Evolutionary conservation across 2,113 vertebrate genomes (phyloP).

Genomic region (Pionites leucogaster): DNA sequence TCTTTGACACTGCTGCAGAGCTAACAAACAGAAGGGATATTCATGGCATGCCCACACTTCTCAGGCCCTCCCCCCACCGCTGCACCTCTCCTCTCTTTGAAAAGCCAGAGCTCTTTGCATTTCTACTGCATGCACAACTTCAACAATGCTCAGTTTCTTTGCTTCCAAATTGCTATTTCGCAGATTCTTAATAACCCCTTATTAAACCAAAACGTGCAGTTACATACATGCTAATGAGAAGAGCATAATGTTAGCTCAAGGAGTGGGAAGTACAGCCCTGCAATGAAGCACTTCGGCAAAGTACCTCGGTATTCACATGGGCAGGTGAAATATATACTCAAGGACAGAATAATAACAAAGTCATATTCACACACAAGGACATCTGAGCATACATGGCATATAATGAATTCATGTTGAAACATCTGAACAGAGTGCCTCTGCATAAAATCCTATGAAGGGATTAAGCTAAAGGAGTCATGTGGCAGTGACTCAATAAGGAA

Average conservation of each 20-base stretch:
- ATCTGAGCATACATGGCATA: not conserved
- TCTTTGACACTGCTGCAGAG: not conserved
- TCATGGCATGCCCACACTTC: not conserved
- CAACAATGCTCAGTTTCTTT: slow-evolving; percentile 15
- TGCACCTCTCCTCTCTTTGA: not conserved
- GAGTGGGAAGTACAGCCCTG: not conserved
- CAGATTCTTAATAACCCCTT: slow-evolving; percentile 6
- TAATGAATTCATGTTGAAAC: slow-evolving; percentile 50
- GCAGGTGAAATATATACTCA: slow-evolving; percentile 11
- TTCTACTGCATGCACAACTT: not conserved
- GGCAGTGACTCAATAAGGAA: slow-evolving; percentile 54
- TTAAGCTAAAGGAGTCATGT: slow-evolving; percentile 52
- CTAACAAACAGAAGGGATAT: slow-evolving; percentile 50
- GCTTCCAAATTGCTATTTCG: not conserved
- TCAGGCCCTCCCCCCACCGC: not conserved
- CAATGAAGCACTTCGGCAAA: not conserved
- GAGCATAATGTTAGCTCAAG: not conserved
- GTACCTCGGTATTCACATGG: not conserved
- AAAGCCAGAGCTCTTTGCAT: slow-evolving; percentile 14
- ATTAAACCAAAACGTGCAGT: not conserved
- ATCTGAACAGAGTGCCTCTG: slow-evolving; percentile 10
- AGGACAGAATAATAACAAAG: slow-evolving; percentile 13
- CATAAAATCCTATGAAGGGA: slow-evolving; percentile 25
- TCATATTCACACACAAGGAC: slow-evolving; percentile 9
- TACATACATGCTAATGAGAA: slow-evolving; percentile 23